Evolutionary conservation across 2,888 invertebrate genomes (phyloP).

Genomic region (Bugulina stolonifera): DNA sequence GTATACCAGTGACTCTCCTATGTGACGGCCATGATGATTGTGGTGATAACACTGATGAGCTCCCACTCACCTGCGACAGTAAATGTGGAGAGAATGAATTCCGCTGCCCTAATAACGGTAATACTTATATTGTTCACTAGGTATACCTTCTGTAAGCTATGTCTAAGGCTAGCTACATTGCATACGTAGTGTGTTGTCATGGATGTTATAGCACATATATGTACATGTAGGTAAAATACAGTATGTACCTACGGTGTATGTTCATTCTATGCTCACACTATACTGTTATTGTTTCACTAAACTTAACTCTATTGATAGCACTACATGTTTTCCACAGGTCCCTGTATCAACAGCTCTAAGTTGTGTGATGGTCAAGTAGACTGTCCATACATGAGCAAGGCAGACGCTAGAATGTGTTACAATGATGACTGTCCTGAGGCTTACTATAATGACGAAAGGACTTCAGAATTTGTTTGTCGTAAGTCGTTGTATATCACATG

Average conservation of each 20-base stretch:
- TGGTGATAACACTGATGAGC: conserved; percentile 45
- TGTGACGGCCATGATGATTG: conserved; percentile 49
- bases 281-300: no score
- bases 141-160: no score
- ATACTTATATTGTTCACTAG: no score
- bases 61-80: conserved; percentile 11
- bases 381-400: background rate
- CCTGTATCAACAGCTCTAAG: background rate
- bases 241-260: no score
- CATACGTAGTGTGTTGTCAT: no score
- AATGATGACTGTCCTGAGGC: background rate
- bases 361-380: conserved; percentile 17
- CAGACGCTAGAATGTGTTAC: background rate
- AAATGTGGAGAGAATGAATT: background rate
- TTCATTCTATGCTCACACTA: no score
- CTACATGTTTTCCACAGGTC: conserved; percentile 3
- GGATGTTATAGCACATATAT: no score
- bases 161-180: no score
- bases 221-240: no score
- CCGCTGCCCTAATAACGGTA: conserved; percentile 11
- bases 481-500: conserved; percentile 9
- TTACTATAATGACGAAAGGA: conserved; percentile 7
- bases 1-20: conserved; percentile 34
- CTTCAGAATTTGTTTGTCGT: background rate
- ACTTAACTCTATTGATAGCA: no score